Evolutionary conservation across 2,888 invertebrate genomes (phyloP), one percentile per base, ranked within the genome.

Genomic region (Ecdyonurus torrentis): DNA sequence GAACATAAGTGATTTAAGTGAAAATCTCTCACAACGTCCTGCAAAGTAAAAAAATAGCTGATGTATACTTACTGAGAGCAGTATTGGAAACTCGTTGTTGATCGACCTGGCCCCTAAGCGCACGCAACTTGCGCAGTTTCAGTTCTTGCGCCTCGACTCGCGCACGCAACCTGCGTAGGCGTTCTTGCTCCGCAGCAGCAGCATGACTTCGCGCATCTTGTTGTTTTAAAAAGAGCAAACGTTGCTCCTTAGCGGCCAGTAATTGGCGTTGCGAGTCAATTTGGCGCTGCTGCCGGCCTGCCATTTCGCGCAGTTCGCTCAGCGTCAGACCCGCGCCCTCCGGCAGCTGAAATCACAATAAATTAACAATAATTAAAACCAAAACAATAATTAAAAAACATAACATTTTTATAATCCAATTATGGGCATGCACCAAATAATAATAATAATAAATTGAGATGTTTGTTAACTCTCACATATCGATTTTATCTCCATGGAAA

Each of bases 231-330:
- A 91, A 94, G 74, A 94, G 86, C 76, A 94, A 81, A 72, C 93
- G 82, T 79, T 93, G 92, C 79, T 93, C 93, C 78, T 91, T 91
- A 72, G 92, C 92, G 72, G 91, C 89, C 74, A 94, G 83, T 79
- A 91, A 82, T 79, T 86, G 83, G 76, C 92, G 91, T 82, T 96
- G 96, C 74, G 90, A 87, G 81, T 95, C 94, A 75, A 96, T 94
- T 83, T 96, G 94, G 79, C 93, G 90, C 81, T 96, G 95, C 82
- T 97, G 97, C 74, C 94, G 84, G 76, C 91, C 84, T 76, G 96
- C 96, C 93, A 96, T 95, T 77, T 93, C 93, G 83, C 94, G 93
- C 81, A 96, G 87, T 84, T 96, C 95, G 77, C 88, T 86, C 82
- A 94, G 83, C 76, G 89, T 89, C 83, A 90, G 83, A 87, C 86